A percentile compares a stretch with the other conserved stretches of the same genome.
Conservation (phyloP, 2,113 vertebrate genomes). For the Serinus canaria region DNA sequence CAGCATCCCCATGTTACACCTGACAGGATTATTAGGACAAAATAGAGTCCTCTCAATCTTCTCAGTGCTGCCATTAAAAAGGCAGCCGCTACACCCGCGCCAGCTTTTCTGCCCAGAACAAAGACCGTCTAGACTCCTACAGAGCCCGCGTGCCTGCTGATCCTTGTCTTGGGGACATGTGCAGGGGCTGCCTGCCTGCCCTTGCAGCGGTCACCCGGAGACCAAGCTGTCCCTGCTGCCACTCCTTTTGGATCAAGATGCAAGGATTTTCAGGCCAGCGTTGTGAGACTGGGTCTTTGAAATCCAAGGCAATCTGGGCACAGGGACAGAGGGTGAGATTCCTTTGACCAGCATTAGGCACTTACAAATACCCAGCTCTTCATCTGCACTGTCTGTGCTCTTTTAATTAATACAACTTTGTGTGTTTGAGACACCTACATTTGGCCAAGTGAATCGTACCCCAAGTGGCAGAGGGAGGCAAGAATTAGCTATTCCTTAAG, state of each 20-base stretch:
- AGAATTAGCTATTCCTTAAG: neutral
- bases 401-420: neutral
- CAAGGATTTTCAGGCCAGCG: neutral
- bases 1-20: conserved; percentile 57
- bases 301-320: neutral
- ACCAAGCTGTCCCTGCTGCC: neutral
- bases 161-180: neutral
- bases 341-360: neutral
- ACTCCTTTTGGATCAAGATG: neutral
- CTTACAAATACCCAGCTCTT: neutral
- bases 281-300: neutral
- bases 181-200: neutral
- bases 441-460: neutral
- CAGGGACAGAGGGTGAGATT: neutral
- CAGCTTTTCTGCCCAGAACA: conserved; percentile 33
- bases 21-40: conserved; percentile 61
- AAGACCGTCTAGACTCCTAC: conserved; percentile 22
- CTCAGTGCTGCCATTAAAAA: neutral
- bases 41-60: conserved; percentile 63
- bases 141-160: neutral
- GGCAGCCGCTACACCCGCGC: neutral
- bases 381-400: neutral
- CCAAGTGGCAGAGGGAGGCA: neutral
- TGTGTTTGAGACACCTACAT: neutral
- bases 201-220: rapidly evolving